These are phyloP conservation scores for Caenorhabditis panamensis DNA, from an alignment of 2,888 invertebrate species.

Conservation along the genomic window DNA sequence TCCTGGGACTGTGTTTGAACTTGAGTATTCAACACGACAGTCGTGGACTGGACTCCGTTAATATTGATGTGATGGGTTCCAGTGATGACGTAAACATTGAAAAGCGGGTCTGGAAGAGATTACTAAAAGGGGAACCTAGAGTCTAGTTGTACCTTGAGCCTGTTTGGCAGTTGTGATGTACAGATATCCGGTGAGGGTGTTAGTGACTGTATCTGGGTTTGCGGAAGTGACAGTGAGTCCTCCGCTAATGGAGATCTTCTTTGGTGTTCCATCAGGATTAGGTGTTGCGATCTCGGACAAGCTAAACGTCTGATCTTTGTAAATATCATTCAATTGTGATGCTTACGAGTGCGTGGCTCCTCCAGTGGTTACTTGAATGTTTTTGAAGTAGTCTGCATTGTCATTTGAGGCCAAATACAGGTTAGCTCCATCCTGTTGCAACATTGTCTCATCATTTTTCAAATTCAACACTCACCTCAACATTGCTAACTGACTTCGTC, in stretches of 20 bases:
- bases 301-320: not conserved
- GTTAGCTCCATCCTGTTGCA: conserved; percentile 6
- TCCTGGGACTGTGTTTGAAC: conserved; percentile 6
- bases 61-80: conserved; percentile 17
- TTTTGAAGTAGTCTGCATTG: conserved; percentile 2
- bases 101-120: conserved; percentile 9
- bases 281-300: conserved; percentile 11
- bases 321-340: not conserved
- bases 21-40: conserved; percentile 32
- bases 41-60: not conserved
- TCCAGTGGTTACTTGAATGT: conserved; percentile 28
- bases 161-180: conserved; percentile 43
- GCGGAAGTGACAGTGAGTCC: conserved; percentile 23
- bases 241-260: conserved; percentile 2
- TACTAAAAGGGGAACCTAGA: not conserved
- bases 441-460: not conserved
- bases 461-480: not conserved
- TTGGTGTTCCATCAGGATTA: conserved; percentile 25
- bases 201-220: conserved; percentile 10
- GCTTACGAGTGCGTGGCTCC: conserved; percentile 19
- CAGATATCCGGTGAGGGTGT: conserved; percentile 22
- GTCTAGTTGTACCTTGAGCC: conserved; percentile 15
- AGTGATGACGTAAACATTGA: conserved; percentile 34
- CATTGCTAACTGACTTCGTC: not conserved
- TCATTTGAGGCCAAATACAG: conserved; percentile 27